Conservation (phyloP, 2,113 vertebrate genomes). For the Theristicus caerulescens region DNA sequence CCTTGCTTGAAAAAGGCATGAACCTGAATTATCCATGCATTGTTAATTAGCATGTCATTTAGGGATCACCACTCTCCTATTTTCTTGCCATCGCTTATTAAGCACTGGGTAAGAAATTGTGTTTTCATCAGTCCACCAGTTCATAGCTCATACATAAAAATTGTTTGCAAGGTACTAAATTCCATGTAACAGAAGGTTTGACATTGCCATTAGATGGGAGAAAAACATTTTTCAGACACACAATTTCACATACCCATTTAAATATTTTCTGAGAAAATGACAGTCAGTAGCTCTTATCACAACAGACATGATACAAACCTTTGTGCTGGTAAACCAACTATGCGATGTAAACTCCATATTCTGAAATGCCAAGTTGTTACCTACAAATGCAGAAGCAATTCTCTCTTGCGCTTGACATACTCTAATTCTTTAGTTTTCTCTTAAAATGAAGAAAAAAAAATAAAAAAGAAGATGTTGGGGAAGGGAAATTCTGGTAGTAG, state of each 20-base stretch:
- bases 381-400: constrained; percentile 57
- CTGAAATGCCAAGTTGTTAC: neutral
- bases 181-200: neutral
- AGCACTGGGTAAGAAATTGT: neutral
- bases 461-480: neutral
- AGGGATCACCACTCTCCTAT: neutral
- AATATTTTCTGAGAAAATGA: constrained; percentile 46
- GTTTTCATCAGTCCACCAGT: neutral
- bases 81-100: neutral
- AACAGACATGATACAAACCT: constrained; percentile 21
- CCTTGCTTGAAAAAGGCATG: neutral
- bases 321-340: constrained; percentile 7
- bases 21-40: neutral
- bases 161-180: neutral
- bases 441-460: neutral
- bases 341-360: neutral
- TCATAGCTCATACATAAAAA: neutral
- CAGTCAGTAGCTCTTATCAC: constrained; percentile 42
- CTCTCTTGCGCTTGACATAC: neutral
- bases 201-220: neutral
- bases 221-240: neutral
- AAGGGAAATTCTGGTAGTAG: constrained; percentile 39
- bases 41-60: neutral
- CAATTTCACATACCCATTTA: constrained; percentile 34
- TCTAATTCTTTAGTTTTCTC: constrained; percentile 38